These are phyloP conservation scores for Falco naumanni DNA, from an alignment of 2,797 vertebrate species.

Conservation along the genomic window DNA sequence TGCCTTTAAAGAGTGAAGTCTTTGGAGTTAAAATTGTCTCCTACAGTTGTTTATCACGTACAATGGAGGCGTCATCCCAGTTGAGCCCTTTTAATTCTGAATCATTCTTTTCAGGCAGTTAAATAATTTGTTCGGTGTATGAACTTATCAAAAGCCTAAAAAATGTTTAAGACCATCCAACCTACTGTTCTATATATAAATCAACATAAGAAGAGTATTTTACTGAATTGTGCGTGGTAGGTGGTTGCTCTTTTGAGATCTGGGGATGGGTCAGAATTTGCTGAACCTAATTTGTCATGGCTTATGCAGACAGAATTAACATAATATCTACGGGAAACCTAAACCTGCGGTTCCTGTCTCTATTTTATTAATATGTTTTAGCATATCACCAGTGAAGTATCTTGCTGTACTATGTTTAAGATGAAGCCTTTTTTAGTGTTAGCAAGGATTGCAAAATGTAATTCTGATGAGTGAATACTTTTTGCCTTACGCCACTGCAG, in stretches of 20 bases:
- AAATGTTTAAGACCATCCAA: neutral
- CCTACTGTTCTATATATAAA: slow-evolving; percentile 26
- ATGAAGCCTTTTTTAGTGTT: neutral
- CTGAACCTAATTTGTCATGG: neutral
- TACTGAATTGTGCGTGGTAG: neutral
- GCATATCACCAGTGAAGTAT: neutral
- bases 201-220: neutral
- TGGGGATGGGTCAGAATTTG: neutral
- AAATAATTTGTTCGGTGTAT: slow-evolving; percentile 2
- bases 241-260: slow-evolving; percentile 23
- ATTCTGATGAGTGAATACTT: neutral
- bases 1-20: neutral
- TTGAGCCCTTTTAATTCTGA: slow-evolving; percentile 7
- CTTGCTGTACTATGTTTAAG: neutral
- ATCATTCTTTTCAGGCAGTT: neutral
- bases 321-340: neutral
- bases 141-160: slow-evolving; percentile 18
- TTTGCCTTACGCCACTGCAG: neutral
- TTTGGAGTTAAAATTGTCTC: neutral
- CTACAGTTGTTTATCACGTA: neutral
- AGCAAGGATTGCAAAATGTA: neutral
- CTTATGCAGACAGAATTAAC: neutral
- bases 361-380: neutral
- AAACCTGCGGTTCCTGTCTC: neutral
- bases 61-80: neutral